A percentile compares a stretch with the other conserved stretches of the same genome.
Conservation (phyloP, 2,113 vertebrate species). For the Gavia stellata region DNA sequence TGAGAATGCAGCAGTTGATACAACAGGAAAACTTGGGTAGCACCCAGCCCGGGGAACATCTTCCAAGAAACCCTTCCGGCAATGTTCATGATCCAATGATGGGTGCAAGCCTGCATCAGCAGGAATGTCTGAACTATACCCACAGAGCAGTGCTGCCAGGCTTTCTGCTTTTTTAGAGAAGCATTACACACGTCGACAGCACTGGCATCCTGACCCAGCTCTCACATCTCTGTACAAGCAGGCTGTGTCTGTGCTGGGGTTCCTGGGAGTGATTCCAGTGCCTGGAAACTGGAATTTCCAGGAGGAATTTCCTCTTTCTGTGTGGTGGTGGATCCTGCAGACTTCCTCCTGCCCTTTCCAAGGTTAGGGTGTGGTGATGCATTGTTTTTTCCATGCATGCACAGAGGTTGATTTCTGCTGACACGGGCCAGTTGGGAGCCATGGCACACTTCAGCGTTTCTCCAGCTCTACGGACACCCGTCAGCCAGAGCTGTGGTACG, state of each 20-base stretch:
- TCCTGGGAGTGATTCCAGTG: neutral
- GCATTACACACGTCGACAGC: fast-evolving
- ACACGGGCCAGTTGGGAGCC: fast-evolving
- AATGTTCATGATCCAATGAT: neutral
- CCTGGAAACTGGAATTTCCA: neutral
- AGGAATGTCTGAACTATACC: neutral
- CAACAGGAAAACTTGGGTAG: neutral
- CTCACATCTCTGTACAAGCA: neutral
- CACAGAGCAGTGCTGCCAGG: fast-evolving
- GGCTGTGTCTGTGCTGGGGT: neutral
- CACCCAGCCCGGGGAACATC: neutral
- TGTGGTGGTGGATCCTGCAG: neutral
- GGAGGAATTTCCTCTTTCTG: neutral
- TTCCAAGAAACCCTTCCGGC: neutral
- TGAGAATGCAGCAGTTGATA: neutral
- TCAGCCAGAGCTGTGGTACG: neutral
- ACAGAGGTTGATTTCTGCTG: neutral
- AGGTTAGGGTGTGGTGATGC: neutral
- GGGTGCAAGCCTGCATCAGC: neutral
- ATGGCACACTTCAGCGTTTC: neutral
- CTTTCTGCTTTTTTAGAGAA: neutral
- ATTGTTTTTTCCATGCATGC: neutral
- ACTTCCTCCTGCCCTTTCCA: neutral
- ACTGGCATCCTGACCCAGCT: neutral
- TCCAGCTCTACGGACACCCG: neutral